Conservation (phyloP, 2,797 vertebrate genomes). For the Enteromius radiatus region DNA sequence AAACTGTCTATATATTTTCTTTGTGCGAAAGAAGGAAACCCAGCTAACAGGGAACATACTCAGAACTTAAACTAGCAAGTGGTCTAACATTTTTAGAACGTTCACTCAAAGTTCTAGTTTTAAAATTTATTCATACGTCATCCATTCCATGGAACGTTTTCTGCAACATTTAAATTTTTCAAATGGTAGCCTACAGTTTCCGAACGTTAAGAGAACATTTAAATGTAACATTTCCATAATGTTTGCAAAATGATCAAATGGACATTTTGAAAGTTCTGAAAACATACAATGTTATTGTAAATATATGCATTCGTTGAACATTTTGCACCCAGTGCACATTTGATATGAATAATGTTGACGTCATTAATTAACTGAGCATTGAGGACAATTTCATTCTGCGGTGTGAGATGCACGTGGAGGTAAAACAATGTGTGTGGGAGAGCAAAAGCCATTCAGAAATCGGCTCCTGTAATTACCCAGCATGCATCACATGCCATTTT, state of each 20-base stretch:
- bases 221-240: neutral
- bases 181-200: neutral
- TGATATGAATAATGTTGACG: neutral
- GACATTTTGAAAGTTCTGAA: neutral
- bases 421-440: neutral
- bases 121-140: no score
- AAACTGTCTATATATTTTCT: neutral
- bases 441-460: neutral
- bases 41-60: no score
- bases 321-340: neutral
- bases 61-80: no score
- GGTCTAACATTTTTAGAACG: no score
- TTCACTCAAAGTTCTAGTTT: no score
- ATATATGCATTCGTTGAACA: neutral
- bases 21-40: neutral
- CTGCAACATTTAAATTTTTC: neutral
- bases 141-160: neutral
- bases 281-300: neutral
- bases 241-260: neutral
- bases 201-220: neutral
- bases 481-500: constrained; percentile 4
- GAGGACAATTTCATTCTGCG: no score
- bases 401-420: no score
- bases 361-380: neutral
- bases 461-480: constrained; percentile 2